A percentile compares a stretch with the other conserved stretches of the same genome.
Evolutionary conservation across 92 coral and sea anemone species (phyloP).

Genomic region (Anthopleura xanthogrammica): DNA sequence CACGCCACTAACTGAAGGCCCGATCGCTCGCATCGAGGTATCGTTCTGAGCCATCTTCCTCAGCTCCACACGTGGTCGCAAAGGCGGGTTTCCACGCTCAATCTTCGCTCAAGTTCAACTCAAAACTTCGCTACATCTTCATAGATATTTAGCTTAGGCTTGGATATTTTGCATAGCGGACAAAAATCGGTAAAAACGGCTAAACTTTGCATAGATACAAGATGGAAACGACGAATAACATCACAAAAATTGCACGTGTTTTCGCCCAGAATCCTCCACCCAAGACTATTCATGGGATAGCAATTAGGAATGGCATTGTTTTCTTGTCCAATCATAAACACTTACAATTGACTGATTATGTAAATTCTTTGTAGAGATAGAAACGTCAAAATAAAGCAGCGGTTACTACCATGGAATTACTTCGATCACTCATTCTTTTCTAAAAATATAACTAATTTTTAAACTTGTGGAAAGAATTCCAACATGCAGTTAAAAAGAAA

Average conservation of each 20-base stretch:
- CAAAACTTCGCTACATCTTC: background rate
- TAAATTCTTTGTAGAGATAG: conserved; percentile 5
- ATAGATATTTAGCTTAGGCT: background rate
- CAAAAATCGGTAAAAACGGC: background rate
- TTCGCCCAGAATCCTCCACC: conserved; percentile 98
- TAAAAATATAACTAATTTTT: background rate
- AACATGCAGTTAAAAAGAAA: conserved; percentile 47
- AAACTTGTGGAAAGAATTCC: background rate
- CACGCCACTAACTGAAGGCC: conserved; percentile 6
- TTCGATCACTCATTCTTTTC: background rate
- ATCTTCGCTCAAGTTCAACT: conserved; percentile 4
- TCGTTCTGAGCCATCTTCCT: conserved; percentile 15
- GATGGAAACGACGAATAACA: conserved; percentile 28
- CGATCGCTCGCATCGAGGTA: conserved; percentile 2
- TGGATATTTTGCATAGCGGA: conserved; percentile 2
- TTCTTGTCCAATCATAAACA: conserved; percentile 48
- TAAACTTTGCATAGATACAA: conserved; percentile 8
- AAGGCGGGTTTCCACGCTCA: conserved; percentile 11
- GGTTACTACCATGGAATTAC: conserved; percentile 10
- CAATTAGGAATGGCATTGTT: conserved; percentile 43
- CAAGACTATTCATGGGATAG: conserved; percentile 40
- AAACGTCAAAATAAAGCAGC: conserved; percentile 33
- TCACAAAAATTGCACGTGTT: conserved; percentile 69
- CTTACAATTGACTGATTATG: background rate
- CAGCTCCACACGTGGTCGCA: conserved; percentile 27